A percentile compares a stretch with the other conserved stretches of the same genome.
Evolutionary conservation across 2,888 invertebrate genomes (phyloP).

Genomic region (Spodoptera picta): DNA sequence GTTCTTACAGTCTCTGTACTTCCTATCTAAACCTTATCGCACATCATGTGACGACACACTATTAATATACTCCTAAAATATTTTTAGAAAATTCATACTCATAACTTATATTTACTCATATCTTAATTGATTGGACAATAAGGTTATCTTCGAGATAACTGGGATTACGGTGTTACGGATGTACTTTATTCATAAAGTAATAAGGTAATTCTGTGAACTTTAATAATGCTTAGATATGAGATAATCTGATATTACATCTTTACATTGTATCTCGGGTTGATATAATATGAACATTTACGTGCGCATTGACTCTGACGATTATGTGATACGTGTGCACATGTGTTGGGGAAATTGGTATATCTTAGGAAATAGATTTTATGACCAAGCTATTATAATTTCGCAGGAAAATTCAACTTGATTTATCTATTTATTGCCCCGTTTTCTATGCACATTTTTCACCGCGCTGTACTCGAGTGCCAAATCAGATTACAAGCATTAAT

Average conservation of each 20-base stretch:
- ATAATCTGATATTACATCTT: conserved; percentile 1
- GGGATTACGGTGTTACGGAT: conserved; percentile 11
- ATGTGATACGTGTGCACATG: no score
- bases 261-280: conserved; percentile 2
- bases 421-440: no score
- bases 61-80: conserved; percentile 21
- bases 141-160: conserved; percentile 20
- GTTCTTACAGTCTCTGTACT: background rate
- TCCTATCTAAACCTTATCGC: conserved; percentile 18
- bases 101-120: conserved; percentile 9
- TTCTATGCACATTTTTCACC: no score
- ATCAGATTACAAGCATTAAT: no score
- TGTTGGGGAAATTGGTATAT: no score
- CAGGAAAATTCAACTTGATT: no score
- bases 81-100: conserved; percentile 11
- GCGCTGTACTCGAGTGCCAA: no score
- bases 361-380: no score
- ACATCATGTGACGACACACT: conserved; percentile 2
- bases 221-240: background rate
- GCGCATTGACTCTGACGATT: background rate
- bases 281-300: conserved; percentile 13
- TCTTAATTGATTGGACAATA: conserved; percentile 12
- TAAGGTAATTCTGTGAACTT: conserved; percentile 13
- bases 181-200: conserved; percentile 7
- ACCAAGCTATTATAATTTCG: no score